Percentiles rank a stretch among this genome's conserved stretches.
Evolutionary conservation across 1,140 invertebrate species (phyloP).

Genomic region (Zophobas atratus): DNA sequence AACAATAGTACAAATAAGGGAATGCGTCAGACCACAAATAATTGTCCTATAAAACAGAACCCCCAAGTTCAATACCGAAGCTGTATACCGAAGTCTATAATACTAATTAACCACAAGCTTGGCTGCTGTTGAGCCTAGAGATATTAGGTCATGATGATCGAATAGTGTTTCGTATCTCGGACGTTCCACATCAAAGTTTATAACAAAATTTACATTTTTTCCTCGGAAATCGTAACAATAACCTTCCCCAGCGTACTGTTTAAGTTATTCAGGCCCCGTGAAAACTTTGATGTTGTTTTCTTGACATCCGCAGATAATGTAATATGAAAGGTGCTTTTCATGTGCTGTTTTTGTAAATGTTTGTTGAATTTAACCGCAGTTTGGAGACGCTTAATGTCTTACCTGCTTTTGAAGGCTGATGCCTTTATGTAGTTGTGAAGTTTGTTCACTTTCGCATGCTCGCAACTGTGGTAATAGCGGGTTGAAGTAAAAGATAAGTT

Average conservation of each 20-base stretch:
- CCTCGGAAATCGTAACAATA: conserved; percentile 24
- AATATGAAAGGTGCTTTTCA: conserved; percentile 15
- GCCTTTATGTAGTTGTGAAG: too few relatives aligned
- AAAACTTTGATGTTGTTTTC: conserved; percentile 26
- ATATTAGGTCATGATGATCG: too few relatives aligned
- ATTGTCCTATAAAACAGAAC: too few relatives aligned
- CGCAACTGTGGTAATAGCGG: too few relatives aligned
- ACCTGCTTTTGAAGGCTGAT: neutral
- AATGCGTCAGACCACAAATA: too few relatives aligned
- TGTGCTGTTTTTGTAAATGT: conserved; percentile 3
- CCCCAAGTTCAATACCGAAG: too few relatives aligned
- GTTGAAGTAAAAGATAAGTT: too few relatives aligned
- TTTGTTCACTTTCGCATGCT: too few relatives aligned
- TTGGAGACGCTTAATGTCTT: neutral
- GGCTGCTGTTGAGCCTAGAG: too few relatives aligned
- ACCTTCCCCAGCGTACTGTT: conserved; percentile 15
- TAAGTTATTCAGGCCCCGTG: conserved; percentile 26
- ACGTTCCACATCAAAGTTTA: conserved; percentile 3
- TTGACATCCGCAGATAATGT: conserved; percentile 19
- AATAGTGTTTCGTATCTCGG: neutral
- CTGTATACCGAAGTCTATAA: too few relatives aligned
- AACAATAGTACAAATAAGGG: too few relatives aligned
- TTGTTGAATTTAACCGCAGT: conserved; percentile 3
- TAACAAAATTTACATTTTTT: conserved; percentile 24
- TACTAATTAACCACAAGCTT: too few relatives aligned